Conservation (phyloP, 2,888 invertebrate genomes). For the Pantelozetes paolii region DNA sequence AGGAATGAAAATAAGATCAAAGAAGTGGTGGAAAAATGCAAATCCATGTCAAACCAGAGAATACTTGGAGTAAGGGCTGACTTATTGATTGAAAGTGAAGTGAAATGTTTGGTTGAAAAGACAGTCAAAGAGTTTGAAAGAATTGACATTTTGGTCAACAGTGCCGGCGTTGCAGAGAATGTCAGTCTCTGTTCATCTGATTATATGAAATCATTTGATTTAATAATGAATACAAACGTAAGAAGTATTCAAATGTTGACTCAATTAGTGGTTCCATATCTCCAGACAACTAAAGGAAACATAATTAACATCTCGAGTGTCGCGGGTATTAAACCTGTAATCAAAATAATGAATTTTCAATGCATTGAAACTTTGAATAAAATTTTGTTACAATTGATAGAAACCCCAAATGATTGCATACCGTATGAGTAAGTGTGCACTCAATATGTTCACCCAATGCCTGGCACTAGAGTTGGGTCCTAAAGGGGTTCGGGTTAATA, state of each 20-base stretch:
- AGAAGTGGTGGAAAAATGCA: slow-evolving; percentile 11
- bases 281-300: slow-evolving; percentile 68
- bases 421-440: not conserved
- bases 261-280: slow-evolving; percentile 77
- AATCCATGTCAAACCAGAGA: not conserved
- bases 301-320: slow-evolving; percentile 79
- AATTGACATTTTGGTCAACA: slow-evolving; percentile 27
- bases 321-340: not conserved
- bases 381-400: not conserved
- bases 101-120: not conserved
- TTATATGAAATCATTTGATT: slow-evolving; percentile 71
- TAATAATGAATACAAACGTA: slow-evolving; percentile 81
- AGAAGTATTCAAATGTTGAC: slow-evolving; percentile 62
- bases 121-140: slow-evolving; percentile 11
- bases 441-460: slow-evolving; percentile 5
- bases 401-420: too few relatives aligned
- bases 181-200: too few relatives aligned
- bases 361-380: too few relatives aligned
- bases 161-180: not conserved
- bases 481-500: not conserved
- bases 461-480: not conserved
- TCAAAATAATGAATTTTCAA: too few relatives aligned
- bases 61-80: not conserved
- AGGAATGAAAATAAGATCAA: slow-evolving; percentile 8
- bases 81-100: not conserved